phyloP scores from a whole-genome alignment of 2,797 vertebrate species.

The Carapus acus region DNA sequence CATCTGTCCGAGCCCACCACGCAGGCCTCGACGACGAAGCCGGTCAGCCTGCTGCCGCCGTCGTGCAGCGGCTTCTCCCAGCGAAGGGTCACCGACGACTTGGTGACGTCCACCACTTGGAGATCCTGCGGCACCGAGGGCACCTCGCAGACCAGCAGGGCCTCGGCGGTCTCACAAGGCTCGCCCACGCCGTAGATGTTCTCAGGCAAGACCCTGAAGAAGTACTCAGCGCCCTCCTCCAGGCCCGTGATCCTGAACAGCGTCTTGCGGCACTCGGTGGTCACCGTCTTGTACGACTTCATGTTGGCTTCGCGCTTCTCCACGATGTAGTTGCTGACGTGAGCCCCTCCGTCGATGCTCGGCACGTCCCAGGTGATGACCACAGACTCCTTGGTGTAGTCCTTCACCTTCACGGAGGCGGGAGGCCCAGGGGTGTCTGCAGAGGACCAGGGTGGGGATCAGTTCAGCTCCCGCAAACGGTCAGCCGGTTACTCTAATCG shows the following conservation, averaged over 20 bases:
- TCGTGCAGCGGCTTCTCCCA: conserved; percentile 92
- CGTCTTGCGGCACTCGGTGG: conserved; percentile 94
- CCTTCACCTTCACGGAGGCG: conserved; percentile 86
- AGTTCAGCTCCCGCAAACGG: neutral
- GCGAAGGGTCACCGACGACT: conserved; percentile 82
- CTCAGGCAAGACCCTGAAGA: conserved; percentile 96
- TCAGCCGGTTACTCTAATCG: too few species aligned
- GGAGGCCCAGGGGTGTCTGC: conserved; percentile 96
- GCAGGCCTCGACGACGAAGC: conserved; percentile 88
- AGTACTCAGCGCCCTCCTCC: conserved; percentile 87
- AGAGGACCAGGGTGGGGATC: conserved; percentile 9
- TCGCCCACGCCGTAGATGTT: conserved; percentile 98
- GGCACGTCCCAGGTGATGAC: conserved; percentile 98
- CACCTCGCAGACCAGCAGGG: conserved; percentile 89
- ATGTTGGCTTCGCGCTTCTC: conserved; percentile 95
- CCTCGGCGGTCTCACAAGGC: conserved; percentile 87
- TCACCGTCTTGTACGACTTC: conserved; percentile 97
- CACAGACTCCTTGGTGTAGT: conserved; percentile 94
- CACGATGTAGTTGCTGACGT: conserved; percentile 93
- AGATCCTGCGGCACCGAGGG: conserved; percentile 86
- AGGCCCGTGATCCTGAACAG: conserved; percentile 87
- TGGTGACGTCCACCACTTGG: conserved; percentile 83
- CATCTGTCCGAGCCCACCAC: conserved; percentile 91
- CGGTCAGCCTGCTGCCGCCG: conserved; percentile 88
- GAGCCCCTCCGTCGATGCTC: conserved; percentile 88